Conservation (phyloP, 2,113 vertebrate genomes). For the Sinocyclocheilus anophthalmus region DNA sequence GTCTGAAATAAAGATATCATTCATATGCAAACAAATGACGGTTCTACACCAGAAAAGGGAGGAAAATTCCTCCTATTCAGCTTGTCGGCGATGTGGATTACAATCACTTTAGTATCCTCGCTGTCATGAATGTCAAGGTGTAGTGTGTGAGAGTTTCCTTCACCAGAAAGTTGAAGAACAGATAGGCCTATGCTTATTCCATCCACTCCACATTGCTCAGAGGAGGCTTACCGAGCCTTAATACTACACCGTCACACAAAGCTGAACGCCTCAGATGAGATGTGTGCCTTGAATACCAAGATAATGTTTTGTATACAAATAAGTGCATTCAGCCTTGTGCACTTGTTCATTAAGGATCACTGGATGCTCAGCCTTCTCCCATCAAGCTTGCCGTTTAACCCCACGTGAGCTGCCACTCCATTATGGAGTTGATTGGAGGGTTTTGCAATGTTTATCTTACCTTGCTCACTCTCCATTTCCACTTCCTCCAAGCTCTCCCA, state of each 20-base stretch:
- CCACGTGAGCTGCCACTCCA: constrained; percentile 69
- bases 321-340: constrained; percentile 61
- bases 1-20: no score
- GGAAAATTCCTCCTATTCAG: constrained; percentile 50
- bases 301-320: constrained; percentile 75
- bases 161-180: constrained; percentile 54
- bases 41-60: constrained; percentile 30
- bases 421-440: constrained; percentile 77
- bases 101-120: constrained; percentile 53
- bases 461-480: constrained; percentile 63
- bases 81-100: constrained; percentile 51
- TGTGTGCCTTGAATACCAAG: constrained; percentile 83
- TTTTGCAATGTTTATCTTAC: constrained; percentile 75
- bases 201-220: constrained; percentile 53
- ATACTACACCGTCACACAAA: constrained; percentile 75
- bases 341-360: constrained; percentile 77
- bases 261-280: constrained; percentile 77
- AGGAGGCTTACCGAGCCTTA: constrained; percentile 72
- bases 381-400: constrained; percentile 72
- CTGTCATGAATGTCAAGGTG: constrained; percentile 55
- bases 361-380: constrained; percentile 66
- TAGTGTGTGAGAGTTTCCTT: constrained; percentile 47
- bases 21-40: constrained; percentile 23
- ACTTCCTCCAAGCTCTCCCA: constrained; percentile 66
- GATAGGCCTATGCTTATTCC: constrained; percentile 61